Conservation (phyloP, 2,113 vertebrate genomes). For the Microtus pennsylvanicus region DNA sequence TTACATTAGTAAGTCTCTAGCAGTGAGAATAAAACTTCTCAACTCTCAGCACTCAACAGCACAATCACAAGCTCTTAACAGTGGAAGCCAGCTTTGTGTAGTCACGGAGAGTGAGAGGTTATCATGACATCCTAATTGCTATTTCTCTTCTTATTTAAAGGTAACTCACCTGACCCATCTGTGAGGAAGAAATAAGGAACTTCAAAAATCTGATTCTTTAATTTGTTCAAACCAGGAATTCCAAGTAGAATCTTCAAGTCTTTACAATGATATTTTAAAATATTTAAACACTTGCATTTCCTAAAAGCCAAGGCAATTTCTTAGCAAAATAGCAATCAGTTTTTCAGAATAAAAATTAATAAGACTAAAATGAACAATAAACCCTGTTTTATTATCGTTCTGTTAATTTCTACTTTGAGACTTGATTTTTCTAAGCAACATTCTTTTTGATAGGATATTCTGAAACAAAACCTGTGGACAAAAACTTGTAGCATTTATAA, state of each 20-base stretch:
- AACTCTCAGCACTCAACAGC: constrained; percentile 33
- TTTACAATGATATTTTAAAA: neutral
- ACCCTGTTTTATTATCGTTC: neutral
- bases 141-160: constrained; percentile 43
- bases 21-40: constrained; percentile 30
- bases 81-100: constrained; percentile 22
- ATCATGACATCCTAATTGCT: constrained; percentile 60
- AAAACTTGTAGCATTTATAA: neutral
- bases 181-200: constrained; percentile 63
- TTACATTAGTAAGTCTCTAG: constrained; percentile 51
- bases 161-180: constrained; percentile 48
- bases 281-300: neutral
- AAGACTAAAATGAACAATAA: neutral
- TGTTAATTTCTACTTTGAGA: neutral
- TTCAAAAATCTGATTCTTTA: constrained; percentile 43
- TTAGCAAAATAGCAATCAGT: neutral
- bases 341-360: neutral
- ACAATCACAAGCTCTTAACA: constrained; percentile 74
- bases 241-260: neutral
- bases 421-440: neutral
- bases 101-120: constrained; percentile 63
- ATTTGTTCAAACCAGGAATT: neutral
- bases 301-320: neutral
- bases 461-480: neutral
- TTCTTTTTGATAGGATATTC: neutral